phyloP scores from a whole-genome alignment of 1,140 invertebrate species.

The Drosophila kohkoa region DNA sequence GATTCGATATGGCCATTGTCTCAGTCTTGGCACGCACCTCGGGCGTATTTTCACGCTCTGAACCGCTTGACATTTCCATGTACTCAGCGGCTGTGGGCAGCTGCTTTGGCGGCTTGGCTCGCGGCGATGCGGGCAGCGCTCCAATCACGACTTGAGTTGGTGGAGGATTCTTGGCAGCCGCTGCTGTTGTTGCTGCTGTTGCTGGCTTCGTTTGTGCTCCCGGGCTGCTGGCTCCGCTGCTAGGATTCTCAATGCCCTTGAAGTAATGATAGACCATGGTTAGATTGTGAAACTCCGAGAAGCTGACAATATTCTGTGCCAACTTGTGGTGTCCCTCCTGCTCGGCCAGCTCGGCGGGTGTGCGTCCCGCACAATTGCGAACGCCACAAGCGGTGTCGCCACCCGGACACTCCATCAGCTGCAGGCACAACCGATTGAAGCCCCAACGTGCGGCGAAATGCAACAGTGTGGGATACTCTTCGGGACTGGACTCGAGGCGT shows the following conservation, averaged over 20 bases:
- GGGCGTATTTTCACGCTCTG: constrained; percentile 76
- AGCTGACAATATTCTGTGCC: constrained; percentile 90
- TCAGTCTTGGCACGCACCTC: constrained; percentile 66
- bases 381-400: constrained; percentile 92
- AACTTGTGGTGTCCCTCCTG: constrained; percentile 89
- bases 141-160: constrained; percentile 64
- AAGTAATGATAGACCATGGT: constrained; percentile 93
- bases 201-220: constrained; percentile 48
- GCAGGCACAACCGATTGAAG: constrained; percentile 92
- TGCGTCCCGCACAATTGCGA: constrained; percentile 91
- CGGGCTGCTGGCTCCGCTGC: constrained; percentile 42
- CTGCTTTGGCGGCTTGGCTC: constrained; percentile 62
- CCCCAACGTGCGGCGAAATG: constrained; percentile 95
- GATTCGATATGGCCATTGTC: constrained; percentile 80
- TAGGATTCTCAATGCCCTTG: constrained; percentile 88
- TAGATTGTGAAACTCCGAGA: constrained; percentile 93
- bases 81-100: constrained; percentile 71
- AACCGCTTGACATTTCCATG: constrained; percentile 84
- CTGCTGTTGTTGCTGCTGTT: too few species aligned
- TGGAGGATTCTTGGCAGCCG: neutral
- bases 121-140: constrained; percentile 52
- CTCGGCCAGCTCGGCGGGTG: constrained; percentile 92
- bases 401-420: constrained; percentile 93
- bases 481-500: constrained; percentile 85
- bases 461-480: constrained; percentile 94